Evolutionary conservation across 2,797 vertebrate genomes (phyloP).

Genomic region (Eupleurogrammus muticus): DNA sequence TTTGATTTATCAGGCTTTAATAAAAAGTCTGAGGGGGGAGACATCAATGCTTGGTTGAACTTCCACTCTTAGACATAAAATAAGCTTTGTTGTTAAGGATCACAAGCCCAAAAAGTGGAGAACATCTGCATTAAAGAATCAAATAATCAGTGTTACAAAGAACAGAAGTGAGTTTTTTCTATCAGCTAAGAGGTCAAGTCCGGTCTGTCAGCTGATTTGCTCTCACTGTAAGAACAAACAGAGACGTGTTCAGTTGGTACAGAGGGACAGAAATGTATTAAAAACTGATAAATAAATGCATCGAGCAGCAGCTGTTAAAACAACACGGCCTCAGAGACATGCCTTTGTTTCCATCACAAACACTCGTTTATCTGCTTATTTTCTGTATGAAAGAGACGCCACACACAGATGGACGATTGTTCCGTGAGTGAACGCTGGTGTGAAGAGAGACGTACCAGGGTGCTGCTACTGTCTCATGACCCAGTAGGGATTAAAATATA

Average conservation of each 20-base stretch:
- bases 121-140: no score
- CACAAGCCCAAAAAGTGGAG: no score
- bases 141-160: neutral
- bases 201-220: constrained; percentile 70
- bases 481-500: neutral
- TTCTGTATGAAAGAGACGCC: constrained; percentile 43
- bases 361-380: constrained; percentile 56
- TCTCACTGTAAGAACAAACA: constrained; percentile 71
- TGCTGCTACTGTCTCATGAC: neutral
- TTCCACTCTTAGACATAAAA: neutral
- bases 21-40: no score
- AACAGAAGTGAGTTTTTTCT: neutral
- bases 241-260: constrained; percentile 60
- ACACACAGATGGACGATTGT: constrained; percentile 60
- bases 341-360: constrained; percentile 62
- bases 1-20: no score
- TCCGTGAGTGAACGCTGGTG: constrained; percentile 42
- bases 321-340: constrained; percentile 65
- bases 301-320: constrained; percentile 46
- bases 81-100: no score
- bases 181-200: neutral
- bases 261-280: constrained; percentile 62
- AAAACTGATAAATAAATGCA: constrained; percentile 72
- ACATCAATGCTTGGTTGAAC: no score
- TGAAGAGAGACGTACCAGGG: constrained; percentile 1